phyloP scores from a whole-genome alignment of 2,113 vertebrate genomes.

The Spea multiplicata region DNA sequence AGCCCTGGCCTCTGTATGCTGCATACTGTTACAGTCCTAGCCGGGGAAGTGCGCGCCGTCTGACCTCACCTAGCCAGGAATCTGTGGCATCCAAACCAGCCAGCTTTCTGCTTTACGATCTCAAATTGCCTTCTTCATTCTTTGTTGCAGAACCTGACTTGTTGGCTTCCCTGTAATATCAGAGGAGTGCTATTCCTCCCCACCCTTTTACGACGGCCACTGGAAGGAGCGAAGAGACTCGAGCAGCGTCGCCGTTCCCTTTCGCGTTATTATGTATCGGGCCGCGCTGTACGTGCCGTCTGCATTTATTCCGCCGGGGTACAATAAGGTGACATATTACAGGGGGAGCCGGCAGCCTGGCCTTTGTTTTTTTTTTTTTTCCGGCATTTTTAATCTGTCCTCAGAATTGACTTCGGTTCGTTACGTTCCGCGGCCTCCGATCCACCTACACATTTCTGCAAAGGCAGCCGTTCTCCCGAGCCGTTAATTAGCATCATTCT shows the following conservation, averaged over 20 bases:
- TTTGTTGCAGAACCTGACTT: conserved; percentile 1
- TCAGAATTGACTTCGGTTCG: background rate
- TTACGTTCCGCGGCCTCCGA: background rate
- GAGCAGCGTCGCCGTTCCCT: background rate
- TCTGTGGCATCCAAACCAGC: conserved; percentile 31
- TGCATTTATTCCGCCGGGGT: background rate
- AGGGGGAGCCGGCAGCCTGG: background rate
- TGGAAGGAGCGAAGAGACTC: background rate
- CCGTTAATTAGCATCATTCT: conserved; percentile 23
- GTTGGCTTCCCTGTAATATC: background rate
- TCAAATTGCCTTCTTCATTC: background rate
- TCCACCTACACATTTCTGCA: conserved; percentile 14
- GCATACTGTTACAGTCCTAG: background rate
- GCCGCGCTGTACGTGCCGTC: background rate
- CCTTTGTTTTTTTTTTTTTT: background rate
- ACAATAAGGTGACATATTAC: background rate
- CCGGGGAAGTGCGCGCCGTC: conserved; percentile 13
- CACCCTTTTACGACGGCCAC: background rate
- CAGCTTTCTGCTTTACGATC: conserved; percentile 9
- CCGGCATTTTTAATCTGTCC: background rate
- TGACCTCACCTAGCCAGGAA: conserved; percentile 27
- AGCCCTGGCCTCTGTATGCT: background rate
- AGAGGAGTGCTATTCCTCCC: background rate
- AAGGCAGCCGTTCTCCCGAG: conserved; percentile 3
- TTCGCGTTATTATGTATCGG: background rate